Conservation (phyloP, 2,888 invertebrate species). For the Amblyjoppa proteus region DNA sequence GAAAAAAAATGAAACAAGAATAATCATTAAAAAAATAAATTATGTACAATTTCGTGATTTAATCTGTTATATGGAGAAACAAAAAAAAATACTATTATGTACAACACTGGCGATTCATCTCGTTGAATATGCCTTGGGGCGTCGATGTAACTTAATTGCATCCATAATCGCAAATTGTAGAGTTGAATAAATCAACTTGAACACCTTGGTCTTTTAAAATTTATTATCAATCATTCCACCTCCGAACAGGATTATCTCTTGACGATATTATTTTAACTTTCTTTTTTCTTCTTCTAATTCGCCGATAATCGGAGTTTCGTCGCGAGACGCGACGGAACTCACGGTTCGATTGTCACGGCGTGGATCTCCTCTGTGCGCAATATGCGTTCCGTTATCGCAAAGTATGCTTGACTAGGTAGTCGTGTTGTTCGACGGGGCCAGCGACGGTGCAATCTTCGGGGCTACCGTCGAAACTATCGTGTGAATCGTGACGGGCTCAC, state of each 20-base stretch:
- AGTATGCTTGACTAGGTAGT: background rate
- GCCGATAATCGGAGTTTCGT: background rate
- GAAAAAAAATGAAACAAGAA: conserved; percentile 71
- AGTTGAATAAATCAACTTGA: conserved; percentile 78
- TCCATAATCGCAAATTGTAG: conserved; percentile 69
- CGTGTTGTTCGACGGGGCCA: too few species aligned
- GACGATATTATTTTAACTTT: background rate
- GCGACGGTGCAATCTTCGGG: conserved; percentile 18
- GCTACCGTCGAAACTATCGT: conserved; percentile 40
- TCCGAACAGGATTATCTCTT: background rate
- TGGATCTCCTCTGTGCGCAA: background rate
- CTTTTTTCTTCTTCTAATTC: background rate
- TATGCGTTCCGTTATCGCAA: background rate
- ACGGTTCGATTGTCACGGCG: background rate
- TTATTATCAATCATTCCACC: conserved; percentile 14
- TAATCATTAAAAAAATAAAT: conserved; percentile 69
- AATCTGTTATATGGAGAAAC: conserved; percentile 68
- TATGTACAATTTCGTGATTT: conserved; percentile 69
- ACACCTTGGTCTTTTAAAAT: conserved; percentile 9
- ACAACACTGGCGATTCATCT: conserved; percentile 74
- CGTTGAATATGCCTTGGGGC: conserved; percentile 74
- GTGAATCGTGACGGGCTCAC: conserved; percentile 6
- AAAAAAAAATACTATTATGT: conserved; percentile 74
- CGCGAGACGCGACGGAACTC: background rate
- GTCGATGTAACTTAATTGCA: conserved; percentile 73